Evolutionary conservation across 2,888 invertebrate species (phyloP).

Genomic region (Drosophila fungiperda): DNA sequence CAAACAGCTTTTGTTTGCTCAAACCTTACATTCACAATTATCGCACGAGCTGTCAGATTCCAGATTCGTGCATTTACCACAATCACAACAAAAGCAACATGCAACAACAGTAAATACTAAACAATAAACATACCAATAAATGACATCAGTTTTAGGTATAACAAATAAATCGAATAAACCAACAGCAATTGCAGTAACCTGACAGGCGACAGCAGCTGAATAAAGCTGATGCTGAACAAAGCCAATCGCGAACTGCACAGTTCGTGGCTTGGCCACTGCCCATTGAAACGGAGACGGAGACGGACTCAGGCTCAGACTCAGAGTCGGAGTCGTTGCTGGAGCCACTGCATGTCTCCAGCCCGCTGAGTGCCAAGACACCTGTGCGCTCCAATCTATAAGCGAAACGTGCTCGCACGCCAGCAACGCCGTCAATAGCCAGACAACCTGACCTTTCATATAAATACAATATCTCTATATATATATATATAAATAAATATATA

Average conservation of each 20-base stretch:
- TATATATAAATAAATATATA: constrained; percentile 1
- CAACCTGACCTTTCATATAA: constrained; percentile 68
- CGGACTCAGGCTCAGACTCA: constrained; percentile 10
- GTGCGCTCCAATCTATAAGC: constrained; percentile 62
- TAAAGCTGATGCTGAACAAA: constrained; percentile 32
- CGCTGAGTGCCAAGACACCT: constrained; percentile 62
- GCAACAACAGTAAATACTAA: constrained; percentile 43
- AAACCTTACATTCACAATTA: constrained; percentile 49
- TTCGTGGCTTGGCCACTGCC: constrained; percentile 46
- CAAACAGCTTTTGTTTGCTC: constrained; percentile 30
- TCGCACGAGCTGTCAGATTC: constrained; percentile 45
- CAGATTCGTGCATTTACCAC: constrained; percentile 41
- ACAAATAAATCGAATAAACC: constrained; percentile 57
- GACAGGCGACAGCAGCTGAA: constrained; percentile 61
- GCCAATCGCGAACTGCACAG: constrained; percentile 54
- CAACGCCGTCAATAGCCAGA: constrained; percentile 68
- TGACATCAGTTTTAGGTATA: constrained; percentile 59
- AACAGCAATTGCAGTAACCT: constrained; percentile 37
- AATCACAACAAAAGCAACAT: constrained; percentile 23
- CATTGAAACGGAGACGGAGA: constrained; percentile 47
- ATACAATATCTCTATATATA: constrained; percentile 13
- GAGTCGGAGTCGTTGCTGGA: neutral
- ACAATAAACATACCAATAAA: constrained; percentile 68
- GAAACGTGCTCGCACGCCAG: constrained; percentile 78
- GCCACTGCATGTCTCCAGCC: constrained; percentile 6